Conservation (phyloP, 1,140 invertebrate genomes). For the Dolichoris vasculosae region DNA sequence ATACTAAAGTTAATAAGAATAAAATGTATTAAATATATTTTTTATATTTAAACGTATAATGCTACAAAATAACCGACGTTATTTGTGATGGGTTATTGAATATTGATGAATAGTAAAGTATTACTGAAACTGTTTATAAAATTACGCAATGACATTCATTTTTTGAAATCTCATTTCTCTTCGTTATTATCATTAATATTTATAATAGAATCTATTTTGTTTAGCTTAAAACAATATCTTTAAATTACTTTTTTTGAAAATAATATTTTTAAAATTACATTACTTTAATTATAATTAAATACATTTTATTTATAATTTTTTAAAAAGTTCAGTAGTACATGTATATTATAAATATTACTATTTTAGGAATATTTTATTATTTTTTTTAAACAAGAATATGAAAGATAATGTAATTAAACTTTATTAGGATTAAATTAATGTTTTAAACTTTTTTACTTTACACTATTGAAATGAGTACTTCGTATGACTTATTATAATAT, state of each 20-base stretch:
- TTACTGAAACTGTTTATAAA: not conserved
- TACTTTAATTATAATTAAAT: too few species aligned
- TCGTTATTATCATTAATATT: not conserved
- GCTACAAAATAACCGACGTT: conserved; percentile 5
- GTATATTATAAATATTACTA: too few species aligned
- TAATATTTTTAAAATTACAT: too few species aligned
- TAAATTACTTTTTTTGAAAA: conserved; percentile 6
- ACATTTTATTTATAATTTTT: too few species aligned
- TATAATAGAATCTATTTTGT: not conserved
- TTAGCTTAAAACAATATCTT: not conserved
- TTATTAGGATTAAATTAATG: too few species aligned
- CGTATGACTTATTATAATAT: too few species aligned
- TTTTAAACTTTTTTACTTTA: too few species aligned
- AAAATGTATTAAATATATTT: not conserved
- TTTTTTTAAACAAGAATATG: too few species aligned
- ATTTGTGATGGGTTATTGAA: not conserved
- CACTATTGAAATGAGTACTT: too few species aligned
- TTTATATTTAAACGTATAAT: not conserved
- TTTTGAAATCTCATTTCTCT: not conserved
- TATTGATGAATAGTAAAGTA: conserved; percentile 3
- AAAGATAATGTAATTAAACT: too few species aligned
- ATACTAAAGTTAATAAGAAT: not conserved
- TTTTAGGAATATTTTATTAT: too few species aligned
- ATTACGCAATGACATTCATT: conserved; percentile 6
- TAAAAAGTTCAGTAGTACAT: too few species aligned